phyloP scores from a whole-genome alignment of 2,113 vertebrate genomes.

The Beaufortia kweichowensis region DNA sequence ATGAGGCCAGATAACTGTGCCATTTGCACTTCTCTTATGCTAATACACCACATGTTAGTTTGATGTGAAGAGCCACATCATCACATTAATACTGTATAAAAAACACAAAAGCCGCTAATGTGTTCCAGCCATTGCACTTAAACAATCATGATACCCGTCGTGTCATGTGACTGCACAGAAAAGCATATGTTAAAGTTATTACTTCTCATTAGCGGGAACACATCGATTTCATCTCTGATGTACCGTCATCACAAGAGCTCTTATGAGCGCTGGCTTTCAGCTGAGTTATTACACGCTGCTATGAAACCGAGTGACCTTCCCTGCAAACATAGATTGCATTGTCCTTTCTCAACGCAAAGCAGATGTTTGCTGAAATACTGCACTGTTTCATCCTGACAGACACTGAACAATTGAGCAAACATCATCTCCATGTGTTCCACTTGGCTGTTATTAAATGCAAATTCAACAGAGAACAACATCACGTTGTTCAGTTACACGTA shows the following conservation, averaged over 20 bases:
- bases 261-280: constrained; percentile 31
- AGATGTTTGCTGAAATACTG: constrained; percentile 48
- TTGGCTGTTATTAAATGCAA: constrained; percentile 43
- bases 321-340: constrained; percentile 51
- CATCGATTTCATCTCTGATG: constrained; percentile 33
- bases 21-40: background rate
- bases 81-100: constrained; percentile 18
- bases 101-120: constrained; percentile 9
- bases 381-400: constrained; percentile 49
- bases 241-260: constrained; percentile 29
- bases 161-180: constrained; percentile 9
- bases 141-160: constrained; percentile 13
- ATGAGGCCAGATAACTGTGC: no score
- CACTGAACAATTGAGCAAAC: constrained; percentile 52
- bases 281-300: constrained; percentile 42
- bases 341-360: constrained; percentile 47
- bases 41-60: background rate
- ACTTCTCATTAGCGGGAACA: constrained; percentile 31
- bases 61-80: constrained; percentile 28
- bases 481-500: constrained; percentile 26
- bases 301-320: constrained; percentile 46
- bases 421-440: constrained; percentile 42
- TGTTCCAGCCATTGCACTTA: constrained; percentile 21
- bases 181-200: constrained; percentile 25
- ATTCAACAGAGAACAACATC: constrained; percentile 31